These are phyloP conservation scores for Cepaea nemoralis DNA, from an alignment of 1,140 invertebrate genomes.

Conservation along the genomic window DNA sequence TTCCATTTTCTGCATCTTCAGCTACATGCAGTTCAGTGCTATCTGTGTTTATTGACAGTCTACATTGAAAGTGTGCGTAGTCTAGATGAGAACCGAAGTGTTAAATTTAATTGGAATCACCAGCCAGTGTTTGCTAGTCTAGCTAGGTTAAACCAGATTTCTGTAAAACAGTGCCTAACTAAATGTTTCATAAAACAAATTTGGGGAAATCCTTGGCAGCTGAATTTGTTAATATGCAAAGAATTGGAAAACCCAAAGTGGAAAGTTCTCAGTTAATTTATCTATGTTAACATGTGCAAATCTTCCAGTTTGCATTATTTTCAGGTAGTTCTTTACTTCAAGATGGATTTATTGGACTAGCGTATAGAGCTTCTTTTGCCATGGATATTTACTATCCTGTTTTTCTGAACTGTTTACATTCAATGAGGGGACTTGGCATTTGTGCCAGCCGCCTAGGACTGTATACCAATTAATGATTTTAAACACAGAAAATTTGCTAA, in stretches of 20 bases:
- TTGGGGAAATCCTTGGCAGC: too few species aligned
- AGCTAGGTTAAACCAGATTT: too few species aligned
- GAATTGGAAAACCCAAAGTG: too few species aligned
- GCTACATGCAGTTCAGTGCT: conserved; percentile 1
- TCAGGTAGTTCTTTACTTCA: not conserved
- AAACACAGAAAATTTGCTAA: too few species aligned
- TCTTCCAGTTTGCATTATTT: not conserved
- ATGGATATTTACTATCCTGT: not conserved
- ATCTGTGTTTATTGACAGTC: not conserved
- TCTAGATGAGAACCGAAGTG: not conserved
- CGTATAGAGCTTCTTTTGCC: not conserved
- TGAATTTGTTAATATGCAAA: too few species aligned
- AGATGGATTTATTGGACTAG: not conserved
- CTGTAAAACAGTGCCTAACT: too few species aligned
- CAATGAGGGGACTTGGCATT: conserved; percentile 1
- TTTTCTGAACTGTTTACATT: not conserved
- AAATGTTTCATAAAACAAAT: too few species aligned
- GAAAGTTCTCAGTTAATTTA: not conserved
- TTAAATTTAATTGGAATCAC: not conserved
- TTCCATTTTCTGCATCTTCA: not conserved
- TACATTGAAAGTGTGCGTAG: not conserved
- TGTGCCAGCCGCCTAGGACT: not conserved
- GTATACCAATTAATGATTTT: not conserved
- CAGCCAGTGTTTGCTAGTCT: too few species aligned
- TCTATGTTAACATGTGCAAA: not conserved